Evolutionary conservation across 1,140 invertebrate species (phyloP).

Genomic region (Antheraea mylitta): DNA sequence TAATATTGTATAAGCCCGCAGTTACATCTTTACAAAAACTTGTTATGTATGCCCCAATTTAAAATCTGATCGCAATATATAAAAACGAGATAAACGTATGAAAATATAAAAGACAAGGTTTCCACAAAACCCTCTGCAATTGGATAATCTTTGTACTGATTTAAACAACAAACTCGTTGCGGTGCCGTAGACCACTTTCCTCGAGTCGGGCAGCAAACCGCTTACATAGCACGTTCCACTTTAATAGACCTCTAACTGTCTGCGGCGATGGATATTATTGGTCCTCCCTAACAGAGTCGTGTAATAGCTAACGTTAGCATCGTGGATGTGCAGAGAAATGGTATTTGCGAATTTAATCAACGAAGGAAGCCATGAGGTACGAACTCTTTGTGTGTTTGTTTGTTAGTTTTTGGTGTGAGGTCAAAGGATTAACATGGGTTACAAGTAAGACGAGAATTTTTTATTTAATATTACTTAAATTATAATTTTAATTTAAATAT

Average conservation of each 20-base stretch:
- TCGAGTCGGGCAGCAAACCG: conserved; percentile 25
- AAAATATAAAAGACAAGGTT: not conserved
- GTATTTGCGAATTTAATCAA: conserved; percentile 45
- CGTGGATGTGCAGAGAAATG: conserved; percentile 34
- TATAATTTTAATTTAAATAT: too few relatives aligned
- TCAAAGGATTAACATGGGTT: conserved; percentile 7
- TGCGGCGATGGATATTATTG: not conserved
- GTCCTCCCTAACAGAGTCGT: conserved; percentile 24
- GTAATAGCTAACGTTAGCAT: conserved; percentile 37
- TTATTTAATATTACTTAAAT: not conserved
- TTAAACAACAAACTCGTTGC: conserved; percentile 39
- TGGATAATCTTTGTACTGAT: conserved; percentile 38
- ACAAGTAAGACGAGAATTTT: conserved; percentile 9
- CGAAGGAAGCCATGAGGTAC: conserved; percentile 20
- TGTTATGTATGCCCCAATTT: not conserved
- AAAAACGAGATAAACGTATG: not conserved
- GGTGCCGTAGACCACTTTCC: conserved; percentile 37
- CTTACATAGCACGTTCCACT: conserved; percentile 32
- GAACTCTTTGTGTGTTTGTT: not conserved
- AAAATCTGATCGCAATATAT: not conserved
- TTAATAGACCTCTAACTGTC: conserved; percentile 26
- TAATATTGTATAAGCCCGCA: too few relatives aligned
- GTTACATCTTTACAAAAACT: not conserved
- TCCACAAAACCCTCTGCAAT: conserved; percentile 18
- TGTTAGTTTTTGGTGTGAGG: conserved; percentile 10